A percentile compares a stretch with the other conserved stretches of the same genome.
These are phyloP conservation scores for Ophioninae sp. DNA, from an alignment of 2,888 invertebrate species.

Conservation along the genomic window DNA sequence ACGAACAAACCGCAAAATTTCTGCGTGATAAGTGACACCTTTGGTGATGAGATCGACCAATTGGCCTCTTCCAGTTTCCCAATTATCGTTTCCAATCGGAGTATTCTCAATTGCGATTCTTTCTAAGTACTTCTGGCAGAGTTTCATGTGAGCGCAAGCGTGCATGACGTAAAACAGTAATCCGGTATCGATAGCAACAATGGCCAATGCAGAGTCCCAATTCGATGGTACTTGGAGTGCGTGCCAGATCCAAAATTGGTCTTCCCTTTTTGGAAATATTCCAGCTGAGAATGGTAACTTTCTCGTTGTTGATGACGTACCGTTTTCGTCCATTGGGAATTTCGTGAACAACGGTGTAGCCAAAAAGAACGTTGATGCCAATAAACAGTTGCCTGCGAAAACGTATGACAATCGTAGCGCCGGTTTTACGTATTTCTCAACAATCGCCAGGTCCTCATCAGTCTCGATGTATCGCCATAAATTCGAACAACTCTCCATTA, in stretches of 20 bases:
- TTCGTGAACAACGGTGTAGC: slow-evolving; percentile 23
- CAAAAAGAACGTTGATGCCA: slow-evolving; percentile 36
- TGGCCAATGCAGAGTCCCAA: slow-evolving; percentile 31
- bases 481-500: slow-evolving; percentile 57
- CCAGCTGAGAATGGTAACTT: slow-evolving; percentile 54
- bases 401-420: slow-evolving; percentile 58
- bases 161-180: slow-evolving; percentile 49
- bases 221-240: slow-evolving; percentile 45
- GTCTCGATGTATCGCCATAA: slow-evolving; percentile 63
- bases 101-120: neutral
- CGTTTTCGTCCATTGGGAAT: slow-evolving; percentile 38
- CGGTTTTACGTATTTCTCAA: slow-evolving; percentile 40
- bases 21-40: slow-evolving; percentile 61
- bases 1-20: slow-evolving; percentile 57
- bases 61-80: neutral
- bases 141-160: slow-evolving; percentile 52
- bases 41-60: slow-evolving; percentile 23
- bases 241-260: slow-evolving; percentile 45
- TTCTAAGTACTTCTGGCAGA: slow-evolving; percentile 33
- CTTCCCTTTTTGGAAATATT: slow-evolving; percentile 44
- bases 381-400: slow-evolving; percentile 2
- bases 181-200: slow-evolving; percentile 56
- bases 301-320: slow-evolving; percentile 50
- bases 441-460: slow-evolving; percentile 46
- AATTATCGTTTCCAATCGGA: neutral